phyloP scores from a whole-genome alignment of 2,797 vertebrate genomes.

The Sylvia borin region DNA sequence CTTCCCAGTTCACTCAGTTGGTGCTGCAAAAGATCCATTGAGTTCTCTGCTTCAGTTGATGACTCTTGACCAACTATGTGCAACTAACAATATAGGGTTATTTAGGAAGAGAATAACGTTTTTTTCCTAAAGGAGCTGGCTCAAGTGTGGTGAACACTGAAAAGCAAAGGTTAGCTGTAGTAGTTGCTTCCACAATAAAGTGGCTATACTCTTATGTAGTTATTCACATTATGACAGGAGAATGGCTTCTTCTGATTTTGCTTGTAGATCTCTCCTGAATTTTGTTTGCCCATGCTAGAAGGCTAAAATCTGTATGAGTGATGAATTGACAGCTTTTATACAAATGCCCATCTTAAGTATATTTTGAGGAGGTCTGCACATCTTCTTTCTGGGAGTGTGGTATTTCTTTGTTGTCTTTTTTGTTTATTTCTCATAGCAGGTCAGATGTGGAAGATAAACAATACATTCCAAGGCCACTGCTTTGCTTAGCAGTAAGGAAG shows the following conservation, averaged over 20 bases:
- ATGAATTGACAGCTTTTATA: neutral
- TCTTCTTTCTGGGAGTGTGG: neutral
- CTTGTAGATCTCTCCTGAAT: neutral
- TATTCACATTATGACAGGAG: neutral
- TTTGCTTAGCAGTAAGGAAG: neutral
- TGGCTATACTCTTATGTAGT: neutral
- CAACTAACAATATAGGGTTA: neutral
- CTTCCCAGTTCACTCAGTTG: neutral
- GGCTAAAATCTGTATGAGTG: neutral
- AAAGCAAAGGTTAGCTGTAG: neutral
- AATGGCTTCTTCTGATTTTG: neutral
- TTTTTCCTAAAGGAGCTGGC: neutral
- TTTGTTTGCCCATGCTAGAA: neutral
- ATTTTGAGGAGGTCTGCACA: neutral
- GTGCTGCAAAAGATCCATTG: neutral
- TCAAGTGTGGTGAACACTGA: neutral
- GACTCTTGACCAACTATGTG: neutral
- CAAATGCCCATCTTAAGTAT: neutral
- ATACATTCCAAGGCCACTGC: neutral
- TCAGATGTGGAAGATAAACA: neutral
- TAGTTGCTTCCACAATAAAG: neutral
- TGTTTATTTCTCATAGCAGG: neutral
- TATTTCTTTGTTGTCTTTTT: neutral
- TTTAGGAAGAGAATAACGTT: fast-evolving
- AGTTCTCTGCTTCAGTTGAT: neutral